Evolutionary conservation across 2,888 invertebrate species (phyloP).

Genomic region (Chydorus sphaericus): DNA sequence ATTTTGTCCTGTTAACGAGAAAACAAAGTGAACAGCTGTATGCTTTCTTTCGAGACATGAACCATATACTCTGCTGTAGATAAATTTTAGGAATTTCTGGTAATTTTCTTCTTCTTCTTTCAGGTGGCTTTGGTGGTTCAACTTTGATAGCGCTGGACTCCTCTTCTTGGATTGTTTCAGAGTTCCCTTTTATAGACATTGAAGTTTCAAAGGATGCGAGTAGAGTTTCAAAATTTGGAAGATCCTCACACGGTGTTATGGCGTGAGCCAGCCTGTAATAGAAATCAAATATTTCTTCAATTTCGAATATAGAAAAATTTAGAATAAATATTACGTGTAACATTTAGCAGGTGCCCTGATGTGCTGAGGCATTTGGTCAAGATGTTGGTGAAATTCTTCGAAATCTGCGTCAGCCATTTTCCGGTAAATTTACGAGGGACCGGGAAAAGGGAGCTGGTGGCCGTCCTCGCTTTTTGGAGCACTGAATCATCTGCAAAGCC

Average conservation of each 20-base stretch:
- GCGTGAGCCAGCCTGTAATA: slow-evolving; percentile 61
- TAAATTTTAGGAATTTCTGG: slow-evolving; percentile 74
- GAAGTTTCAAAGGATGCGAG: background rate
- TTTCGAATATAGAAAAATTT: too few species aligned
- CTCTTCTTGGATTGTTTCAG: background rate
- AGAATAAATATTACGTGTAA: slow-evolving; percentile 92
- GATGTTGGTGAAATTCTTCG: slow-evolving; percentile 78
- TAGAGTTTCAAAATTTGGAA: slow-evolving; percentile 14
- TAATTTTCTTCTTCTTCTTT: slow-evolving; percentile 36
- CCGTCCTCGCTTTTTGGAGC: too few species aligned
- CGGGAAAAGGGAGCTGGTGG: too few species aligned
- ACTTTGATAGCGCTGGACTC: background rate
- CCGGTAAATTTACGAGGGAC: too few species aligned
- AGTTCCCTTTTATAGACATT: background rate
- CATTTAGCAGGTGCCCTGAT: slow-evolving; percentile 64
- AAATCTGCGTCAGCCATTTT: slow-evolving; percentile 83
- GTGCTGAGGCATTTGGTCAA: slow-evolving; percentile 64
- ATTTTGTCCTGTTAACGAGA: slow-evolving; percentile 47
- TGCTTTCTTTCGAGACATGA: background rate
- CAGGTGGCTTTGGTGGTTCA: slow-evolving; percentile 3
- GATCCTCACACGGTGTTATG: slow-evolving; percentile 47
- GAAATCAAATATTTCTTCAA: slow-evolving; percentile 12
- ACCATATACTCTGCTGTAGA: slow-evolving; percentile 13
- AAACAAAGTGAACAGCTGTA: slow-evolving; percentile 13
- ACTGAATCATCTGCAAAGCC: too few species aligned